These are phyloP conservation scores for Drosophila anomalata DNA, from an alignment of 2,888 invertebrate genomes.

Conservation along the genomic window DNA sequence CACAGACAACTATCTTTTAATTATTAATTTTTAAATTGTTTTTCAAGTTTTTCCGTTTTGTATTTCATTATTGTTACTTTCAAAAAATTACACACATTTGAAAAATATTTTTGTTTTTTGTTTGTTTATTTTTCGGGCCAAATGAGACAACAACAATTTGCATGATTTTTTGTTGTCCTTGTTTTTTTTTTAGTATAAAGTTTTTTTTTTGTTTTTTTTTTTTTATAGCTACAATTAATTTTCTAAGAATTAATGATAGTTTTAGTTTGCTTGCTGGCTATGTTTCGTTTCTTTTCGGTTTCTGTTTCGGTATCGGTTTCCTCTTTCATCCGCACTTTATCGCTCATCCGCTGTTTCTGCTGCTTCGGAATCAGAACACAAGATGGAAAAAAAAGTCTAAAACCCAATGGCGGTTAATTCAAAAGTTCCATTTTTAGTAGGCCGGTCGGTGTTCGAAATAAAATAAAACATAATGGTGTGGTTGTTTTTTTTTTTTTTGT, in stretches of 20 bases:
- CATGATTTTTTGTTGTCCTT: slow-evolving; percentile 25
- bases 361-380: slow-evolving; percentile 5
- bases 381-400: not conserved
- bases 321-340: slow-evolving; percentile 28
- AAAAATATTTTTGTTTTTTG: slow-evolving; percentile 67
- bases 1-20: slow-evolving; percentile 76
- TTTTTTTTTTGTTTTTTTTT: slow-evolving; percentile 17
- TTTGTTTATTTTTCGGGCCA: slow-evolving; percentile 35
- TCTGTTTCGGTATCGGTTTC: slow-evolving; percentile 17
- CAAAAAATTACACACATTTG: slow-evolving; percentile 79
- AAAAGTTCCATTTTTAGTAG: not conserved
- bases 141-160: slow-evolving; percentile 39
- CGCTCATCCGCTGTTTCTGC: slow-evolving; percentile 11
- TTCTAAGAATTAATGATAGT: slow-evolving; percentile 68
- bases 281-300: slow-evolving; percentile 35
- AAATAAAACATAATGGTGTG: slow-evolving; percentile 39
- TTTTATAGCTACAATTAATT: slow-evolving; percentile 68
- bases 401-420: not conserved
- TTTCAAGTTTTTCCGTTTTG: slow-evolving; percentile 26
- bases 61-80: slow-evolving; percentile 68
- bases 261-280: slow-evolving; percentile 57
- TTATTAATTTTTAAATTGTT: slow-evolving; percentile 67
- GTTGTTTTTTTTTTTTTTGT: slow-evolving; percentile 53
- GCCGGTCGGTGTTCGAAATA: not conserved
- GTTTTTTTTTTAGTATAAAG: slow-evolving; percentile 55